Base-by-base conservation (phyloP, 2,888 invertebrate species). In the Polydrusus pterygomalis region DNA sequence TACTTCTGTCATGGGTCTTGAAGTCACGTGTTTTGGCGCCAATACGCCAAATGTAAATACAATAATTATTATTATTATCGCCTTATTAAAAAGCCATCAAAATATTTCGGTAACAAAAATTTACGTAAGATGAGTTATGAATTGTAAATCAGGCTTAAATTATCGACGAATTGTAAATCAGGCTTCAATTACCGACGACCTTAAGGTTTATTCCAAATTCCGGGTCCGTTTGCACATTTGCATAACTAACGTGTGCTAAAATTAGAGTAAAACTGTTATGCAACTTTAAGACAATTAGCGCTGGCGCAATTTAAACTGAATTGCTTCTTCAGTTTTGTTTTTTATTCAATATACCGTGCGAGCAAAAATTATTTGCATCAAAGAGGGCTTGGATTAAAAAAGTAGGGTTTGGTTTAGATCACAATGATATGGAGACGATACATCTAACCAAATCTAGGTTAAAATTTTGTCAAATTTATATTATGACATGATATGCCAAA, bases 1-100 rank as follows among this genome's bases (percentile, higher is more conserved):
- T 8, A 20, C n/a, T 47, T 45, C 34, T 49, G 67, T 67, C 30
- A 43, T 54, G 56, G 43, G 40, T 38, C 51, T 51, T 40, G 38
- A 65, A 60, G 69, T 77, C 77, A 77, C 79, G 74, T 74, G 75
- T 70, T 64, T 74, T 49, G 70, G 18, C 67, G 67, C 69, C 60
- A 78, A 75, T 74, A 74, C 63, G 64, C 75, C 73, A 74, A 78
- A 79, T 80, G 79, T 79, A 80, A 80, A 80, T 80, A 78, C 78
- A 79, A 65, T 79, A 77, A 79, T 79, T 54, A 79, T 78, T 77
- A 47, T 79, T 70, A 79, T 79, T 79, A 79, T 72, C 77, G 69
- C 70, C 58, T 73, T 70, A 62, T 79, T 77, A 77, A 77, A 71
- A 78, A 77, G 43, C 77, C 77, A 68, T 68, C 68, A 54, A 54